Evolutionary conservation across 2,113 vertebrate species (phyloP), one percentile per base, ranked within the genome.

Genomic region (Microtus richardsoni): DNA sequence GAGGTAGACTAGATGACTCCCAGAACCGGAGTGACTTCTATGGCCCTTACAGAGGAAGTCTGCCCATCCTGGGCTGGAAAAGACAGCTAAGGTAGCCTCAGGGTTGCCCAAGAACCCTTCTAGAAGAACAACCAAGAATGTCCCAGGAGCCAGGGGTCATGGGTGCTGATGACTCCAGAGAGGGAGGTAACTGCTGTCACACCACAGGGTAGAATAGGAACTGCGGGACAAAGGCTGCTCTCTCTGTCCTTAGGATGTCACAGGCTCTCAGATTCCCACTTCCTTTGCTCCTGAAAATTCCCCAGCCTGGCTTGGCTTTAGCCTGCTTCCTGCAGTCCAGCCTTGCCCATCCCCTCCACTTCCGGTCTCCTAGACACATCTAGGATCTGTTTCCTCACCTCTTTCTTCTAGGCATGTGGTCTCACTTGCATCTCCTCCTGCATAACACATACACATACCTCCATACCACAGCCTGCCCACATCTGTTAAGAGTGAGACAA

Each of bases 41-140:
- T 14, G 30, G 28, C 66, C 39, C n/a, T 30, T 13, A 5, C 1
- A 47, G 62, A 9, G n/a, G 70, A 17, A 7, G 39, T 36, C 62
- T 4, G 2, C 58, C 75, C 2, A 1, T 1, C 30, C 39, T 0
- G n/a, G 74, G 66, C 47, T 44, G 5, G 0, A 17, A 36, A 11
- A 78, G 36, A 70, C 30, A 24, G 10, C 39, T 44, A 5, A 16
- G 39, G 7, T 0, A 85, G 75, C 44, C 22, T 60, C 78, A 26
- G 33, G 44, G 44, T 8, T 11, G 24, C 85, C 60, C 3, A 36
- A 75, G 39, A 39, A 44, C 21, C n/a, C 7, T 28, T n/a, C 39
- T 0, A 16, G 75, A 11, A 41, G 44, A 60, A 74, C 24, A 62
- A 26, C n/a, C 36, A 60, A 70, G 79, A 26, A 26, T 12, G 0